Base-by-base conservation (phyloP, 2,888 invertebrate genomes). In the Andrena trimmerana region DNA sequence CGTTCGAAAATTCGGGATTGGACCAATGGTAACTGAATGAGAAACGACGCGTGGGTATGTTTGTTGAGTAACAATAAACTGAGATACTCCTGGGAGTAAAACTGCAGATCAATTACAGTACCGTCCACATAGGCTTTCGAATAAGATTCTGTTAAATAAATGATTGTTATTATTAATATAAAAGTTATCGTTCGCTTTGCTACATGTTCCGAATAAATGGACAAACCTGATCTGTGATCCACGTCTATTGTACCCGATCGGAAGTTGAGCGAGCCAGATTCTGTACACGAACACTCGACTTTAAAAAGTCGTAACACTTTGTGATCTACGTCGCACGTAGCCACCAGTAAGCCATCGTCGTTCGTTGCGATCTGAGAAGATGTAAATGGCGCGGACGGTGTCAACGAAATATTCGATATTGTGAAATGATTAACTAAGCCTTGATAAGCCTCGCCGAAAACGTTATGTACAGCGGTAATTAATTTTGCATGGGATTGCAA, bases 401-500 rank as follows among this genome's bases (percentile, higher is more conserved):
- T 68, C 29, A 93, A 76, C 36, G 82, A 73, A 48, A 90, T 88
- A 5, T 89, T 85, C 3, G 86, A 85, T 31, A 91, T 80, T 0
- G 86, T 95, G 86, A 97, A 97, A 90, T 96, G 95, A 84, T 95
- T 95, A 4, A 95, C 95, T 62, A 97, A 95, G 71, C 96, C 95
- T 90, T 95, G 95, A 85, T 96, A 95, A 5, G 96, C 95, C 31
- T 96, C 95, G 88, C 96, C 95, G 93, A 97, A 97, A 6, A 97
- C 96, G 71, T 95, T 94, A n/a, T 95, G 94, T 29, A 98, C 95
- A 2, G 96, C 95, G 73, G 95, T 94, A 86, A 96, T 96, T 84
- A 98, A 94, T 92, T 96, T 95, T 62, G 96, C 96, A 90, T 97
- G 97, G 86, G 98, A 97, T 91, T 98, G 98, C 10, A 98, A 95